A percentile compares a stretch with the other conserved stretches of the same genome.
These are phyloP conservation scores for Phyto melanocephala DNA, from an alignment of 2,888 invertebrate genomes.

Conservation along the genomic window DNA sequence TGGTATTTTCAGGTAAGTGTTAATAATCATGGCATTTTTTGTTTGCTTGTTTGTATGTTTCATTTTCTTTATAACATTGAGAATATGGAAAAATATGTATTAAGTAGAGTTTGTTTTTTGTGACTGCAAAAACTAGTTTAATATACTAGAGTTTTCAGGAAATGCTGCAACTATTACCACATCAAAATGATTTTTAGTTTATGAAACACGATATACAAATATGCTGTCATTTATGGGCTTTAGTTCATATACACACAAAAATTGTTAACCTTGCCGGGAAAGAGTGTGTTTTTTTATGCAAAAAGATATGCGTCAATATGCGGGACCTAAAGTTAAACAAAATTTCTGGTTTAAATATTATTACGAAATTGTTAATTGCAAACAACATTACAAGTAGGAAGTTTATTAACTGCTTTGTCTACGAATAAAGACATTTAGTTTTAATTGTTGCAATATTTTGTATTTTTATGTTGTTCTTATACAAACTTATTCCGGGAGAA, in stretches of 20 bases:
- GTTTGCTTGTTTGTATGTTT: neutral
- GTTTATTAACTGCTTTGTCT: too few relatives aligned
- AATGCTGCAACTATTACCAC: slow-evolving; percentile 48
- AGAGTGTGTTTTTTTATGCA: neutral
- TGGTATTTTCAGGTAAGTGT: slow-evolving; percentile 2
- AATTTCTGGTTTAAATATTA: neutral
- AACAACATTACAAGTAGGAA: too few relatives aligned
- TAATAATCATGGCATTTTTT: slow-evolving; percentile 15
- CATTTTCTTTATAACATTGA: slow-evolving; percentile 16
- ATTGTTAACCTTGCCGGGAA: slow-evolving; percentile 35
- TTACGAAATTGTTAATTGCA: neutral
- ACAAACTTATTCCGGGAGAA: too few relatives aligned
- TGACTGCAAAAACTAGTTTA: slow-evolving; percentile 18
- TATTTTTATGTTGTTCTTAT: too few relatives aligned
- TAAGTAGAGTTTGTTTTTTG: neutral
- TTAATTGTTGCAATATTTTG: too few relatives aligned
- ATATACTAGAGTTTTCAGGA: slow-evolving; percentile 41
- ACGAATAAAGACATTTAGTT: too few relatives aligned
- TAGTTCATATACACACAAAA: neutral
- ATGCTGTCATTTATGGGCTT: neutral
- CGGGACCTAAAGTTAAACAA: neutral
- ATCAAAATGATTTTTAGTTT: slow-evolving; percentile 19
- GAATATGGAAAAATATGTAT: slow-evolving; percentile 9
- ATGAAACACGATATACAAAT: slow-evolving; percentile 26
- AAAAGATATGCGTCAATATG: neutral